A percentile compares a stretch with the other conserved stretches of the same genome.
These are phyloP conservation scores for Coenobita brevimanus DNA, from an alignment of 1,140 invertebrate genomes.

Conservation along the genomic window DNA sequence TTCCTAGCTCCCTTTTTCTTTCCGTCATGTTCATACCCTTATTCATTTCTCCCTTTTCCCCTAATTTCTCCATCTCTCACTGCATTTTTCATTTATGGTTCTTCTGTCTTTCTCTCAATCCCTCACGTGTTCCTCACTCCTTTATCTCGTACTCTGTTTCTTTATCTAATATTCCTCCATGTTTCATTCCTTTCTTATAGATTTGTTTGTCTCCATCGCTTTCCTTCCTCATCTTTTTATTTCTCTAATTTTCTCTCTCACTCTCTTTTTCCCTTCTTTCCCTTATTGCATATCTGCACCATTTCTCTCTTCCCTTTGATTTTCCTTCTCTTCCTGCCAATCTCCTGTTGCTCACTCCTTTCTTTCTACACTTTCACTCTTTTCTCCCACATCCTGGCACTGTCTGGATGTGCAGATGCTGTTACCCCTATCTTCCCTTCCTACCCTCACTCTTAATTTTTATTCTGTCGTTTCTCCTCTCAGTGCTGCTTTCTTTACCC, in stretches of 20 bases:
- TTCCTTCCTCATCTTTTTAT: background rate
- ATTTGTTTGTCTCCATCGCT: background rate
- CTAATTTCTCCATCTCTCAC: background rate
- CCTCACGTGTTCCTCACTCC: background rate
- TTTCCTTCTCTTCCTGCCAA: background rate
- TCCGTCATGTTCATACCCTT: background rate
- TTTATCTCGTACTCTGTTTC: background rate
- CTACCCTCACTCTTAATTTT: no score
- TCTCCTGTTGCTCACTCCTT: background rate
- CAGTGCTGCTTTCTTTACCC: no score
- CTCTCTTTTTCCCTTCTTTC: background rate
- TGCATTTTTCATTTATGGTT: background rate
- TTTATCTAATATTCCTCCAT: background rate
- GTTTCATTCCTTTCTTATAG: background rate
- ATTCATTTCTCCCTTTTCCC: background rate
- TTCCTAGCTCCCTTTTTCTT: background rate
- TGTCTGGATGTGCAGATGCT: no score
- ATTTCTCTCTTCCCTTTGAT: background rate
- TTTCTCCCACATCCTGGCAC: no score
- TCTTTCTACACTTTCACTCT: no score
- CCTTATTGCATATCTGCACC: background rate
- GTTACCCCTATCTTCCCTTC: no score
- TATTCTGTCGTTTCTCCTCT: no score
- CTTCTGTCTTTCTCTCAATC: background rate
- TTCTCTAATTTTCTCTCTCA: background rate